Evolutionary conservation across 2,888 invertebrate genomes (phyloP).

Genomic region (Limnephilus marmoratus): DNA sequence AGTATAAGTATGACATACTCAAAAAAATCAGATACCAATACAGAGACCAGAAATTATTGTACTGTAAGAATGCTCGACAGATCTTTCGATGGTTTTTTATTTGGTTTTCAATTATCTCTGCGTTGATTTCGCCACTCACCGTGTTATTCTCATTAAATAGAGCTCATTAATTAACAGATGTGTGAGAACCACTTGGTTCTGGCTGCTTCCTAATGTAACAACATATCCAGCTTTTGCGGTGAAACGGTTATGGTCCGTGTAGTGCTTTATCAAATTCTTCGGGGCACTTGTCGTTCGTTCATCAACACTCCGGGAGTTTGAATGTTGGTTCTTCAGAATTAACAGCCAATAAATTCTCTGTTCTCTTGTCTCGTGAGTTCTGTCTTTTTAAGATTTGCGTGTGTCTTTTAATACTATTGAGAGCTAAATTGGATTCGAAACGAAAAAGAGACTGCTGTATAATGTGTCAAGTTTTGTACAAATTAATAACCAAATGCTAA

Average conservation of each 20-base stretch:
- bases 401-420: background rate
- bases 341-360: background rate
- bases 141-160: background rate
- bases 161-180: slow-evolving; percentile 7
- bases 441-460: no score
- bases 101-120: background rate
- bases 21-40: background rate
- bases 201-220: background rate
- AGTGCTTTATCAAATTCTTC: slow-evolving; percentile 49
- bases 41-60: background rate
- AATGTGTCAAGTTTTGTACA: no score
- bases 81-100: background rate
- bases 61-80: background rate
- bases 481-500: no score
- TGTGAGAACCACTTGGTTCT: slow-evolving; percentile 18
- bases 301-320: slow-evolving; percentile 50
- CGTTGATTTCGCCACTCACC: background rate
- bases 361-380: no score
- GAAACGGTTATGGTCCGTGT: slow-evolving; percentile 38
- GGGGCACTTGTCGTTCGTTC: slow-evolving; percentile 46
- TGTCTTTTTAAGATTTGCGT: background rate
- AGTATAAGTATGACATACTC: background rate
- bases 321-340: background rate
- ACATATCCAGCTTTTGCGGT: background rate
- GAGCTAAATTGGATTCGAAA: no score